These are phyloP conservation scores for Brevimyrus niger DNA, from an alignment of 2,113 vertebrate genomes.

Conservation along the genomic window DNA sequence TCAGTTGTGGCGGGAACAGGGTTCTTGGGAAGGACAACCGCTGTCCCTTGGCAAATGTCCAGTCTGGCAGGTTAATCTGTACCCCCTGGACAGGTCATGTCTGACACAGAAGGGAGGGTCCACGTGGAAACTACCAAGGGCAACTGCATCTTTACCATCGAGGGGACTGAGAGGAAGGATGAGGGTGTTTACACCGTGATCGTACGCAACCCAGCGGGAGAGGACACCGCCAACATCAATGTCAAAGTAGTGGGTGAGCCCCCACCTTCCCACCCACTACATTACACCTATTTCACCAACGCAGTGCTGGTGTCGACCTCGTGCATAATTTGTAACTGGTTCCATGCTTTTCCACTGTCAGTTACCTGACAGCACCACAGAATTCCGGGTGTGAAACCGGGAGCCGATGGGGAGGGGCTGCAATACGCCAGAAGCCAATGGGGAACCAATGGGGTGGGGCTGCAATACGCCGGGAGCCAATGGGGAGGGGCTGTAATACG, in stretches of 20 bases:
- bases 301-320: not conserved
- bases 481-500: not conserved
- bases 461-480: not conserved
- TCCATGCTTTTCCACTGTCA: not conserved
- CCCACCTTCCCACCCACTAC: not conserved
- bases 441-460: not conserved
- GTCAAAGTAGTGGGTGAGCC: conserved; percentile 83
- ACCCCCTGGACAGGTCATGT: conserved; percentile 51
- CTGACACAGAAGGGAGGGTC: conserved; percentile 74
- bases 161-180: conserved; percentile 85
- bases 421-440: too few relatives aligned
- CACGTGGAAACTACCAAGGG: conserved; percentile 82
- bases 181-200: conserved; percentile 84
- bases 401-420: not conserved
- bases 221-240: conserved; percentile 88
- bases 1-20: not conserved
- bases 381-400: not conserved
- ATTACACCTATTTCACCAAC: not conserved
- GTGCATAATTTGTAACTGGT: not conserved
- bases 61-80: not conserved
- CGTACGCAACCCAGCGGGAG: conserved; percentile 85
- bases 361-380: not conserved
- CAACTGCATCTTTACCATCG: conserved; percentile 87
- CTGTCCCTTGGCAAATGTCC: not conserved
- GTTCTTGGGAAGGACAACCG: not conserved